These are phyloP conservation scores for Hydra vulgaris DNA, from an alignment of 30 jellyfish, hydroid and myxozoan genomes.

Conservation along the genomic window DNA sequence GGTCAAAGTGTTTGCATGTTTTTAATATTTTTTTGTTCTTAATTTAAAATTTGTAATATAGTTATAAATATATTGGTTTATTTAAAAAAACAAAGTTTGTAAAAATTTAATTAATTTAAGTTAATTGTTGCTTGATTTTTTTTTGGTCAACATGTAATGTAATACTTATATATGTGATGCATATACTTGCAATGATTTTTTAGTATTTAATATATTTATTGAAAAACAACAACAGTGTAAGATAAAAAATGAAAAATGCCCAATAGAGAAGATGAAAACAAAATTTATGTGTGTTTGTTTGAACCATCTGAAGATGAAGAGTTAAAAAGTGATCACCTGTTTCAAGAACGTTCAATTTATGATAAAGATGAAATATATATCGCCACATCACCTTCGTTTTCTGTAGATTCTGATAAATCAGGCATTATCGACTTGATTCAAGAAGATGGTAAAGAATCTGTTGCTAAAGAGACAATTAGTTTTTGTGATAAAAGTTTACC, in stretches of 20 bases:
- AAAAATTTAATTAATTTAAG: no score
- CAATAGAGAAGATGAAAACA: neutral
- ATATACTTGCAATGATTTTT: no score
- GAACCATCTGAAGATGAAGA: neutral
- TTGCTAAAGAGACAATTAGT: constrained; percentile 1
- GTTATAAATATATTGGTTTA: no score
- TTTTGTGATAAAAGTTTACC: neutral
- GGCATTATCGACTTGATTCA: neutral
- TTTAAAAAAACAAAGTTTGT: no score
- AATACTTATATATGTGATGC: no score
- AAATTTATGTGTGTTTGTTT: neutral
- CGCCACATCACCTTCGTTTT: constrained; percentile 32
- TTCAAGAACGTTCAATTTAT: constrained; percentile 1
- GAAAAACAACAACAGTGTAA: neutral
- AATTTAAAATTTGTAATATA: no score
- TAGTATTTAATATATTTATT: neutral
- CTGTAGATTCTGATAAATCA: neutral
- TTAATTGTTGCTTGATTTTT: no score
- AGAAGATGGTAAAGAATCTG: neutral
- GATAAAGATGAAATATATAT: constrained; percentile 17
- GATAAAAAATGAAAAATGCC: neutral
- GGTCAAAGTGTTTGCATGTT: no score
- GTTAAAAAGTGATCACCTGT: neutral
- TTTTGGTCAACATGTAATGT: no score
- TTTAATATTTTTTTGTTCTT: no score